phyloP scores from a whole-genome alignment of 2,888 invertebrate genomes.

The Nomada fucata region DNA sequence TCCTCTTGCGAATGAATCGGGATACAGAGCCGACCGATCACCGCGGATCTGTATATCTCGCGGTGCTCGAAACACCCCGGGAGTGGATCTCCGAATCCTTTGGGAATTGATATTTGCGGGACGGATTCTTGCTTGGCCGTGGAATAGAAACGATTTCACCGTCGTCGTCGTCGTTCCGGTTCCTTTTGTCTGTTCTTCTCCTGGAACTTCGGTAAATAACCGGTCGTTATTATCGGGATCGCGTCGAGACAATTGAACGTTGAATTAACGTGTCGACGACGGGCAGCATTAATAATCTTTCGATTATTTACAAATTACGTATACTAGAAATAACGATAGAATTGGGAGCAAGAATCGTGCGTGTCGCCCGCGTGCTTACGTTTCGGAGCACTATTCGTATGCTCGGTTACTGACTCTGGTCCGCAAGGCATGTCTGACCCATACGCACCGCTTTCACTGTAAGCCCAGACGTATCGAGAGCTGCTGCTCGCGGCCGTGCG shows the following conservation, averaged over 20 bases:
- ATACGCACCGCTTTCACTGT: slow-evolving; percentile 35
- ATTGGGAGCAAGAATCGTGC: no score
- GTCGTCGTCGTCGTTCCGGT: background rate
- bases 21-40: slow-evolving; percentile 61
- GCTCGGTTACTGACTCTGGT: background rate
- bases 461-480: background rate
- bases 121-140: background rate
- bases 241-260: background rate
- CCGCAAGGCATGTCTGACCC: slow-evolving; percentile 23
- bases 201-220: slow-evolving; percentile 6
- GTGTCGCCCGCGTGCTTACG: no score
- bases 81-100: slow-evolving; percentile 25
- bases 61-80: slow-evolving; percentile 33
- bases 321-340: background rate
- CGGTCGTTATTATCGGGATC: background rate
- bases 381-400: no score
- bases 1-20: slow-evolving; percentile 72
- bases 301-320: background rate
- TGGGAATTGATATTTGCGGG: slow-evolving; percentile 41
- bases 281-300: background rate
- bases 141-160: slow-evolving; percentile 25
- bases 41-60: slow-evolving; percentile 49
- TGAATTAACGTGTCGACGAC: slow-evolving; percentile 5
- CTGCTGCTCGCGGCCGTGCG: background rate
- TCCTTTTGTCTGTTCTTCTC: background rate